Base-by-base conservation (phyloP, 2,888 invertebrate species). In the Pristionchus exspectatus region DNA sequence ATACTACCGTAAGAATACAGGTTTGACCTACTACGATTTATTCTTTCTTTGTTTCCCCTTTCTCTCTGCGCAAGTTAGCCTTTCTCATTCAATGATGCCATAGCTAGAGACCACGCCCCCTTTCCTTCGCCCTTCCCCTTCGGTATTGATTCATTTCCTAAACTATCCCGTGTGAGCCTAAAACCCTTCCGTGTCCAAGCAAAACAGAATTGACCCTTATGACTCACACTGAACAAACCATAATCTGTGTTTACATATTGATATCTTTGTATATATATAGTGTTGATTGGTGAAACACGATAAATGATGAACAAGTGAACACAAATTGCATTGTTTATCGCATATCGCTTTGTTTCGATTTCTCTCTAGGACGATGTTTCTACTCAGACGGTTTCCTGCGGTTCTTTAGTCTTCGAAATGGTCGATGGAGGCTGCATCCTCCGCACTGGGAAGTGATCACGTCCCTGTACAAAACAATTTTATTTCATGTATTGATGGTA, bases 1-100 rank as follows among this genome's bases (percentile, higher is more conserved):
- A 81, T 81, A 81, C 50, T 81, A 81, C 81, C 81, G 81, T 81
- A 81, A 74, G 21, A 74, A 38, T 81, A 81, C 81, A 54, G 81
- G 81, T 81, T 81, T 54, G 50, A 81, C 50, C 44, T 50, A 81
- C 81, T 81, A 81, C 44, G 81, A 81, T 27, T 81, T 69, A 69
- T 69, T 27, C 69, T 30, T 38, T 38, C 69, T 74, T 21, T 63
- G 7, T 27, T 74, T 38, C 74, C 74, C 74, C 21, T 10, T 33
- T 72, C 72, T 72, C 21, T 38, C 38, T 38, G 21, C 38, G 74
- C 74, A 38, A 33, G 21, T 27, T 81, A 50, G 50, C 38, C 77
- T 21, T 50, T 27, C 50, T 81, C 81, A 50, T 81, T 50, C 44
- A 81, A 24, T 50, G 81, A 81, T 81, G 81, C 81, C 81, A 81